Base-by-base conservation (phyloP, 2,113 vertebrate genomes). In the Spermophilus dauricus region DNA sequence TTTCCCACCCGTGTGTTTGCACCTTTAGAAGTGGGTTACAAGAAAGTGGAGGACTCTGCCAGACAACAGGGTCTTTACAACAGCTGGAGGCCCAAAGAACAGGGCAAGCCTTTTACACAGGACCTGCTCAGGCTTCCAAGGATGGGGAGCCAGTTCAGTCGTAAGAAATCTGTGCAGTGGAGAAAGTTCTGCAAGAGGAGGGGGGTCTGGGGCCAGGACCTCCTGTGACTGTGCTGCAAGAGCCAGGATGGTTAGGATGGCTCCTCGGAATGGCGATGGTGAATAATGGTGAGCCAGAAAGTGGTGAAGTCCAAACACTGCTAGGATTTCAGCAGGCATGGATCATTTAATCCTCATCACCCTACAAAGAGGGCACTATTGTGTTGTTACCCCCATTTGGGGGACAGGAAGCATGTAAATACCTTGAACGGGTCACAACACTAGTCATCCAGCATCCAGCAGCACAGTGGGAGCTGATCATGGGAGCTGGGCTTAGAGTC, bases 401-500 rank as follows among this genome's bases (percentile, higher is more conserved):
- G 22, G 34, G 69, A 30, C 20, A 92, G 39, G 94, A 69, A 85
- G 22, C 77, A 91, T 75, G 75, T 89, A 83, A 81, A 51, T 92
- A 65, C 61, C 10, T 53, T 81, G 24, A 39, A 18, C 2, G 86
- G 22, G 22, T 8, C 45, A 86, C 11, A 13, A 8, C 5, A 32
- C 28, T 32, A 16, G 13, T 10, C 30, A 34, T 34, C 11, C 65
- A 67, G 65, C 30, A 13, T 70, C 30, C 4, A 2, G 14, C 30
- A 67, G 8, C 30, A 26, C 4, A 69, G 58, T 56, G 24, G 24
- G 18, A 83, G 42, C 91, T 73, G 86, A 42, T 4, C 26, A 58
- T 34, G 34, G 13, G 67, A 53, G 20, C 69, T 69, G 48, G 48
- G 10, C 22, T 92, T 45, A 32, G 24, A 42, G 53, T 51, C 56